Conservation (phyloP, 2,113 vertebrate genomes). For the Tragelaphus strepsiceros region DNA sequence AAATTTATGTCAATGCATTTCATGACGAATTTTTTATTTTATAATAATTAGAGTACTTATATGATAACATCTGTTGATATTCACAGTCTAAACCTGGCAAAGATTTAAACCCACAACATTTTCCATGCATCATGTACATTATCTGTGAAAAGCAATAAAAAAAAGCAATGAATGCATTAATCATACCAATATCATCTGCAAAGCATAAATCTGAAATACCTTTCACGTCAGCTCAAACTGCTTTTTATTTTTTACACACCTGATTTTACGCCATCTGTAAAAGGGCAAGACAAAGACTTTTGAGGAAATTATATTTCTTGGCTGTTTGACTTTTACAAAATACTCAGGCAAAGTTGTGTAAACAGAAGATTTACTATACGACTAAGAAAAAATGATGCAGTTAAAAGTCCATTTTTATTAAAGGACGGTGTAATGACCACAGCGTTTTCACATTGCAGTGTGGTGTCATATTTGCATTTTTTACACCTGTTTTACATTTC, state of each 20-base stretch:
- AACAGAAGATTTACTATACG: conserved; percentile 68
- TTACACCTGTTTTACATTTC: conserved; percentile 59
- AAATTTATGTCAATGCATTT: conserved; percentile 79
- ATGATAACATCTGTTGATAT: conserved; percentile 83
- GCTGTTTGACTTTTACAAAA: conserved; percentile 70
- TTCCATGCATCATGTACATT: conserved; percentile 80
- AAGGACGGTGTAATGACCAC: conserved; percentile 9
- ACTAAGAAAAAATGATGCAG: conserved; percentile 61
- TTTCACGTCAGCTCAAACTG: conserved; percentile 72
- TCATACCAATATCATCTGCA: conserved; percentile 82
- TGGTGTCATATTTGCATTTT: background rate
- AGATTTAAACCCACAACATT: conserved; percentile 80
- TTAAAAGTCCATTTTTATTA: conserved; percentile 66
- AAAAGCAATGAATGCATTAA: conserved; percentile 77
- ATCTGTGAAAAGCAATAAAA: conserved; percentile 81
- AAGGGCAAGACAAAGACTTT: conserved; percentile 70
- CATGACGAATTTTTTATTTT: conserved; percentile 71
- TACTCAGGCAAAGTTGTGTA: conserved; percentile 59
- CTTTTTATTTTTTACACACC: conserved; percentile 73
- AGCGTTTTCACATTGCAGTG: background rate
- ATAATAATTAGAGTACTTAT: conserved; percentile 79
- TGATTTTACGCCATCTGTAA: conserved; percentile 75
- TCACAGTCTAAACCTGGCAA: conserved; percentile 81
- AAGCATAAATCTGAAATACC: conserved; percentile 82
- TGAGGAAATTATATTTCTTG: conserved; percentile 76